Percentiles rank a stretch among this genome's conserved stretches.
phyloP scores from a whole-genome alignment of 2,888 invertebrate genomes.

The Sinelater perroti region DNA sequence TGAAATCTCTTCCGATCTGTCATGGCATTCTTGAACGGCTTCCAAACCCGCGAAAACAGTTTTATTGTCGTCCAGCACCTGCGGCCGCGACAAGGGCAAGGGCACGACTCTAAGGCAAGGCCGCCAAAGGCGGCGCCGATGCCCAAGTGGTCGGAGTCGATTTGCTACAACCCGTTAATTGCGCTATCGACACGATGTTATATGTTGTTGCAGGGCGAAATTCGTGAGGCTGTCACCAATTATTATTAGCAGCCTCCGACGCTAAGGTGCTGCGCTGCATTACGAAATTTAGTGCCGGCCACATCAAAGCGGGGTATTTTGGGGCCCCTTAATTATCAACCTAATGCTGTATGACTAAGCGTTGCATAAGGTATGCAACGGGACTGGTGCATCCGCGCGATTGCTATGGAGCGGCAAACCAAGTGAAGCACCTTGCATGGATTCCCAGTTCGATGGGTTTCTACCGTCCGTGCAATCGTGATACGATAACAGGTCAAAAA shows the following conservation, averaged over 20 bases:
- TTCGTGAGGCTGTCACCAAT: constrained; percentile 6
- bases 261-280: constrained; percentile 9
- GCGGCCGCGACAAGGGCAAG: background rate
- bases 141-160: background rate
- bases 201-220: background rate
- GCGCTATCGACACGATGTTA: background rate
- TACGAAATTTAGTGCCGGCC: constrained; percentile 12
- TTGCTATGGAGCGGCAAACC: too few species aligned
- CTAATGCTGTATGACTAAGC: background rate
- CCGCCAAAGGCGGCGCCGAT: too few species aligned
- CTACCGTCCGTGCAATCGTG: too few species aligned
- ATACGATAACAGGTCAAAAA: too few species aligned
- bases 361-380: background rate
- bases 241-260: constrained; percentile 17
- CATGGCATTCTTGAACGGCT: constrained; percentile 2
- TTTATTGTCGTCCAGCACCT: background rate
- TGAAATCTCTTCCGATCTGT: constrained; percentile 1
- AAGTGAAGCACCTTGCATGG: too few species aligned
- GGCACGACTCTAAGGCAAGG: too few species aligned
- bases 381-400: too few species aligned
- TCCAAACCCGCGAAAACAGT: constrained; percentile 1
- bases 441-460: too few species aligned
- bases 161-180: background rate
- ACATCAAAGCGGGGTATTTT: constrained; percentile 13
- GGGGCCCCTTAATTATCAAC: constrained; percentile 3